phyloP scores from a whole-genome alignment of 2,888 invertebrate species.

The Drosophila crucigera region DNA sequence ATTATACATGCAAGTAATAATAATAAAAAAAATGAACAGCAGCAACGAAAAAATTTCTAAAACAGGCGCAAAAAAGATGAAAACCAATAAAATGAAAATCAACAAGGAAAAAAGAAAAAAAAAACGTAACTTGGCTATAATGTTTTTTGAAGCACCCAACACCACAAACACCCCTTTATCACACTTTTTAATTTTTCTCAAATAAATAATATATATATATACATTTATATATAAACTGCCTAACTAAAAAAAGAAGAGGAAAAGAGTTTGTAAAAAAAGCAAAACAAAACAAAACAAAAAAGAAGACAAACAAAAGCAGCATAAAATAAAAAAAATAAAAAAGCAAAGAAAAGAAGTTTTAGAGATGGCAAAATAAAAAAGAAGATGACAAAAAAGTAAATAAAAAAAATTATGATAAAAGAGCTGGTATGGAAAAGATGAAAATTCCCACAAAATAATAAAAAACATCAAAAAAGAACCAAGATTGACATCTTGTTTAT shows the following conservation, averaged over 20 bases:
- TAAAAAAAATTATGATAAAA: constrained; percentile 47
- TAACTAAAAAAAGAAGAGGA: constrained; percentile 51
- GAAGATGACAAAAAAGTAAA: constrained; percentile 45
- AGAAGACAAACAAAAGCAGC: constrained; percentile 64
- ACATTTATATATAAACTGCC: constrained; percentile 46
- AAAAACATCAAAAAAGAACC: constrained; percentile 51
- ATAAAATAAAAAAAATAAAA: constrained; percentile 48
- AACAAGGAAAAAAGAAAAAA: constrained; percentile 60
- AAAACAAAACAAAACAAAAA: constrained; percentile 40
- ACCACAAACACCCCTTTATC: constrained; percentile 81
- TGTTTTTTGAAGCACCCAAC: constrained; percentile 85
- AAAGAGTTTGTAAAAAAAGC: constrained; percentile 49
- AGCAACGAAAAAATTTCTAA: constrained; percentile 62
- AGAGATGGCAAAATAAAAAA: constrained; percentile 62
- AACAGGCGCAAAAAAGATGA: constrained; percentile 74
- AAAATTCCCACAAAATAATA: constrained; percentile 56
- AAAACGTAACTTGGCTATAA: constrained; percentile 83
- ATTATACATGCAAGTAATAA: constrained; percentile 60
- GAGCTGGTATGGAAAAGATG: constrained; percentile 65
- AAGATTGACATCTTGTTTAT: constrained; percentile 56
- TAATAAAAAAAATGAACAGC: constrained; percentile 62
- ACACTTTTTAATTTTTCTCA: constrained; percentile 82
- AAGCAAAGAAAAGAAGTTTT: constrained; percentile 61
- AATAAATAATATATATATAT: constrained; percentile 40
- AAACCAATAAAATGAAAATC: constrained; percentile 63